Evolutionary conservation across 2,797 vertebrate species (phyloP).

Genomic region (Myotis planiceps): DNA sequence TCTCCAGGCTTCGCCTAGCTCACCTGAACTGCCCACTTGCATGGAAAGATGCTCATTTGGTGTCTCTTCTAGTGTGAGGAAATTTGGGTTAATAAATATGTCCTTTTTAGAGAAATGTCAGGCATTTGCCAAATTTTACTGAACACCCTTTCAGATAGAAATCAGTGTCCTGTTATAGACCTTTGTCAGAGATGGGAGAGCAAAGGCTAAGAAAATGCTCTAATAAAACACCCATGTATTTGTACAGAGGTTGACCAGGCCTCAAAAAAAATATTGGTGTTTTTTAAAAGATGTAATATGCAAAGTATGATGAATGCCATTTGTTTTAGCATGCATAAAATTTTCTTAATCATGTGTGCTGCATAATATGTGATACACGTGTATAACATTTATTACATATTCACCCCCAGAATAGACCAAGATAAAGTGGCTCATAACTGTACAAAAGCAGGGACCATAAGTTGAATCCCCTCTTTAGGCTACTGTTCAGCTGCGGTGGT

Average conservation of each 20-base stretch:
- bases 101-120: constrained; percentile 17
- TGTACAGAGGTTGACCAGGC: not conserved
- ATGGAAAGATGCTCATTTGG: not conserved
- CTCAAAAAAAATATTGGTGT: constrained; percentile 14
- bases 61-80: not conserved
- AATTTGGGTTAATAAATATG: not conserved
- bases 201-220: not conserved
- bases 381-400: constrained; percentile 54
- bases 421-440: constrained; percentile 63
- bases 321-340: constrained; percentile 36
- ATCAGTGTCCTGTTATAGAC: not conserved
- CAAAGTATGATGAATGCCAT: not conserved
- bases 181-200: not conserved
- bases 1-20: not conserved
- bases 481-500: not conserved
- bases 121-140: not conserved
- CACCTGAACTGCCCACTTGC: not conserved
- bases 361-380: constrained; percentile 49
- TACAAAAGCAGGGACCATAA: not conserved
- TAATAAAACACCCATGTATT: not conserved
- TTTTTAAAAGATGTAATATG: constrained; percentile 16
- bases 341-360: constrained; percentile 71
- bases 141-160: not conserved
- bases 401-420: constrained; percentile 50
- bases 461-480: constrained; percentile 39